Base-by-base conservation (phyloP, 2,113 vertebrate genomes). In the Orthonyx spaldingii region DNA sequence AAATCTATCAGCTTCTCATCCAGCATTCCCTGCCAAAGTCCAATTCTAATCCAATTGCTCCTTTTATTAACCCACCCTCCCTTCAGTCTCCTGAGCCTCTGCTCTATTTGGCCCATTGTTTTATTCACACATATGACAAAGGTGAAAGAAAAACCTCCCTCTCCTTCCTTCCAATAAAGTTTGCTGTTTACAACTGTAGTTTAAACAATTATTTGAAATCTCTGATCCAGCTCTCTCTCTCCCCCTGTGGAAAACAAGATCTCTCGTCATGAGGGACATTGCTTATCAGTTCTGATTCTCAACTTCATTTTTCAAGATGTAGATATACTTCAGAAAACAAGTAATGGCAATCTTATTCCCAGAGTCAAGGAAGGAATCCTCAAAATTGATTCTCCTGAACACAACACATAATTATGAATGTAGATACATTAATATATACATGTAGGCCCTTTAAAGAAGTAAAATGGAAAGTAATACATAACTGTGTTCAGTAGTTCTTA, bases 1-100 rank as follows among this genome's bases (percentile, higher is more conserved):
- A 91, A 96, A 94, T 70, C 90, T 82, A 93, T 94, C 95, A 90
- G 37, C 66, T 92, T 87, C 93, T 94, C 63, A 90, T 64, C 71
- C 55, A 90, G 88, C 47, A 47, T 69, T 82, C 69, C 47, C 50
- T 88, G 87, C 78, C 84, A 66, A 95, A 96, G 91, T 91, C 88
- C 85, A 93, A 88, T 96, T 90, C 86, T 96, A 96, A 95, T 89
- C 69, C 57, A 80, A 95, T 95, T 94, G 61, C 68, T 92, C 80
- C 47, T 84, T 95, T 92, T 94, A 96, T 95, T 85, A 93, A 90
- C 71, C 47, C 20, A n/a, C 30, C 24, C 68, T 94, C 83, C 75
- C 69, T 77, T 64, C 69, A 87, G 63, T 47, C 83, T 94, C 83
- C 84, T 57, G 64, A 94, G 88, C n/a, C 71, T 90, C 42, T 72